phyloP scores from a whole-genome alignment of 2,888 invertebrate genomes.

The Helobdella robusta region DNA sequence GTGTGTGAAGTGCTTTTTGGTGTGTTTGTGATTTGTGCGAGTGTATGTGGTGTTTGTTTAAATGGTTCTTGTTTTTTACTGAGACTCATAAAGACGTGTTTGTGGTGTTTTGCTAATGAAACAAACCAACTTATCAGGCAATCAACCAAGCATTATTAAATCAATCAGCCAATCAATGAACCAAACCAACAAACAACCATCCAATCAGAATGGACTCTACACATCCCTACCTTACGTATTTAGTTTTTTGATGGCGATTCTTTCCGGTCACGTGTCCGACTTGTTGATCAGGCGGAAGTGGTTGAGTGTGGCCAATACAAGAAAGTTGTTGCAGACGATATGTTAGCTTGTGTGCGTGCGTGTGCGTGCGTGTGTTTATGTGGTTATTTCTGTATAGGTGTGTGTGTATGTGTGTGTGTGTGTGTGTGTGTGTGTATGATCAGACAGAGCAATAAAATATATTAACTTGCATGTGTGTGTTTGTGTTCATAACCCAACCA shows the following conservation, averaged over 20 bases:
- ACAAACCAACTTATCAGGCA: not conserved
- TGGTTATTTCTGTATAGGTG: no score
- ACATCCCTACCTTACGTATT: conserved; percentile 31
- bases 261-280: conserved; percentile 27
- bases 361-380: no score
- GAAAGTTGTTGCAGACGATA: conserved; percentile 37
- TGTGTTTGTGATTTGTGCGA: no score
- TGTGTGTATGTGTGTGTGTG: no score
- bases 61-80: no score
- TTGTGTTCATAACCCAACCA: no score
- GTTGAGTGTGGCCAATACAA: conserved; percentile 23
- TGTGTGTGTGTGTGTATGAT: no score
- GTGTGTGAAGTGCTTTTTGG: no score
- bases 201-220: conserved; percentile 31
- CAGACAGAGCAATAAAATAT: no score
- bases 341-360: conserved; percentile 5
- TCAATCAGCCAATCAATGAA: not conserved
- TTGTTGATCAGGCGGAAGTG: conserved; percentile 18
- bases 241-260: conserved; percentile 27
- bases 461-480: no score
- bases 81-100: no score
- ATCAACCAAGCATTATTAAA: not conserved
- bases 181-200: not conserved
- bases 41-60: no score
- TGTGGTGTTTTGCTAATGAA: not conserved